Conservation (phyloP, 2,888 invertebrate species). For the Rhabditoides inermis region DNA sequence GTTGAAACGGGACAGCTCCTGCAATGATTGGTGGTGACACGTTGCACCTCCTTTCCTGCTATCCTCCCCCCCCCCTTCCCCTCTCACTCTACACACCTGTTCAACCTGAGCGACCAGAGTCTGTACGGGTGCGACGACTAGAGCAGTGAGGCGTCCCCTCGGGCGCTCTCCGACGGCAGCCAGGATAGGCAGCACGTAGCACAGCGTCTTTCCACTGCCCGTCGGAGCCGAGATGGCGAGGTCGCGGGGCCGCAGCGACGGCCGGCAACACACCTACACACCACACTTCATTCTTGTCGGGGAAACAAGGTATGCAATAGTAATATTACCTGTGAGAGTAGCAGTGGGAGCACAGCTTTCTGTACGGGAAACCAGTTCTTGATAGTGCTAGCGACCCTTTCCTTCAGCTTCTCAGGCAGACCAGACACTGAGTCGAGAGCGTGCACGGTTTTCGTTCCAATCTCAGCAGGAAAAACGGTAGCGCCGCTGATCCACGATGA, state of each 20-base stretch:
- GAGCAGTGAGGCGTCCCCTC: slow-evolving; percentile 62
- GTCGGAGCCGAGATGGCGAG: slow-evolving; percentile 93
- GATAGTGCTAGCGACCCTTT: slow-evolving; percentile 16
- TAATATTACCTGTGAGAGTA: neutral
- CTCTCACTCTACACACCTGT: slow-evolving; percentile 3
- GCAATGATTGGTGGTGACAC: too few relatives aligned
- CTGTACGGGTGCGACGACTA: slow-evolving; percentile 84
- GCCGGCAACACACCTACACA: slow-evolving; percentile 37
- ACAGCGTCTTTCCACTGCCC: slow-evolving; percentile 82
- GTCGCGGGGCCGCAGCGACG: slow-evolving; percentile 67
- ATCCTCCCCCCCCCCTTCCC: too few relatives aligned
- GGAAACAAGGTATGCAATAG: neutral
- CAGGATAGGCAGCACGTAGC: slow-evolving; percentile 78
- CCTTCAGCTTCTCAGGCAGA: slow-evolving; percentile 17
- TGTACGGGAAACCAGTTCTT: slow-evolving; percentile 47
- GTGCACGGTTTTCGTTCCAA: slow-evolving; percentile 14
- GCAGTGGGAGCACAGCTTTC: slow-evolving; percentile 1
- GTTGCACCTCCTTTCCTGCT: too few relatives aligned
- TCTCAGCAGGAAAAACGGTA: slow-evolving; percentile 29
- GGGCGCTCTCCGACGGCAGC: slow-evolving; percentile 13
- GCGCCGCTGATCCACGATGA: slow-evolving; percentile 37
- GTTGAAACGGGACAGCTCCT: slow-evolving; percentile 39
- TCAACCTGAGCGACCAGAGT: slow-evolving; percentile 79
- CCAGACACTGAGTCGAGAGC: slow-evolving; percentile 18
- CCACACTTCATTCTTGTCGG: neutral